A percentile compares a stretch with the other conserved stretches of the same genome.
These are phyloP conservation scores for Phaethon lepturus DNA, from an alignment of 2,113 vertebrate genomes.

Conservation along the genomic window DNA sequence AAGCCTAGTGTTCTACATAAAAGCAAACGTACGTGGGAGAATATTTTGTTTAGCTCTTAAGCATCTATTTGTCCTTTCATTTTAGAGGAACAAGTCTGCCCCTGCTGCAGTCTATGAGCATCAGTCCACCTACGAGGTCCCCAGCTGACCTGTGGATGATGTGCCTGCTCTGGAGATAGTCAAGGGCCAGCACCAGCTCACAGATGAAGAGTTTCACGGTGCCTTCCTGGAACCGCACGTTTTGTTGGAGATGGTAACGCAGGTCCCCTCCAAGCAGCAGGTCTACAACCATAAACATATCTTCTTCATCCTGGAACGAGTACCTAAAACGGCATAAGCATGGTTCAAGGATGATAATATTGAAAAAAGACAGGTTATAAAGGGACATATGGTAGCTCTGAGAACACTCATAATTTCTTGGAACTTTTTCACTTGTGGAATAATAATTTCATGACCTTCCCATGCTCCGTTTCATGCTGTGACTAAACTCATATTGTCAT, in stretches of 20 bases:
- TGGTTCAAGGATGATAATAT: not conserved
- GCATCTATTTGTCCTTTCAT: not conserved
- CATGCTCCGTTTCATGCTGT: fast-evolving
- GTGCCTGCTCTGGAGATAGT: slow-evolving; percentile 88
- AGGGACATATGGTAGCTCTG: not conserved
- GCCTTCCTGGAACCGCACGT: slow-evolving; percentile 90
- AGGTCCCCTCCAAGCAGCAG: slow-evolving; percentile 94
- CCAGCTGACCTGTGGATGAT: slow-evolving; percentile 93
- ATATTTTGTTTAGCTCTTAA: not conserved
- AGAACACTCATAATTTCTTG: not conserved
- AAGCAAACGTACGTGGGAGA: fast-evolving
- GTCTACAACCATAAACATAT: slow-evolving; percentile 99
- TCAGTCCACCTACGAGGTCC: not conserved
- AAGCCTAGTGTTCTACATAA: not conserved
- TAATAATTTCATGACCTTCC: not conserved
- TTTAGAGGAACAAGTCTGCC: not conserved
- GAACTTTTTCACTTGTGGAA: not conserved
- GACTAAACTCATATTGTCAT: not conserved
- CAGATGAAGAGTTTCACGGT: slow-evolving; percentile 93
- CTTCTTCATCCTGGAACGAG: slow-evolving; percentile 98
- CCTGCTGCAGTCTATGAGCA: not conserved
- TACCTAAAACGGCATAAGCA: slow-evolving; percentile 80
- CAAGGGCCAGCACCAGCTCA: slow-evolving; percentile 90
- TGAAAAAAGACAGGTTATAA: not conserved
- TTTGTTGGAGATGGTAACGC: slow-evolving; percentile 96